These are phyloP conservation scores for Brachionus manjavacas DNA, from an alignment of 1,140 invertebrate species.

Conservation along the genomic window DNA sequence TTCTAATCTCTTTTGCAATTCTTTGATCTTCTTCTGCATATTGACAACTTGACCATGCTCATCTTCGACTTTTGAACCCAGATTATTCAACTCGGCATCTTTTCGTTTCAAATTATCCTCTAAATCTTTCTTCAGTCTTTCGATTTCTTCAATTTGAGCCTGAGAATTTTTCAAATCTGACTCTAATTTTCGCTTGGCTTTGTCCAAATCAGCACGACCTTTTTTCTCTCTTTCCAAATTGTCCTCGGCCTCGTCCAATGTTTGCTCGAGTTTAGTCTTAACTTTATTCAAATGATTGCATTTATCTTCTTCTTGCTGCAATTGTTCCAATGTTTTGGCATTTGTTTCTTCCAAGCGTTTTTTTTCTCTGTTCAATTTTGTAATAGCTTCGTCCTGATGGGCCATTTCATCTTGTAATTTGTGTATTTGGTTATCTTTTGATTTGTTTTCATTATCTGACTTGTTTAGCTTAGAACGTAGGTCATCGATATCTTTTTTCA, in stretches of 20 bases:
- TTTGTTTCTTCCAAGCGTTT: constrained; percentile 88
- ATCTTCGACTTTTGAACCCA: constrained; percentile 93
- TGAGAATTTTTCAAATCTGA: constrained; percentile 96
- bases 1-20: constrained; percentile 76
- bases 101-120: constrained; percentile 75
- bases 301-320: constrained; percentile 96
- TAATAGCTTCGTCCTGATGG: constrained; percentile 96
- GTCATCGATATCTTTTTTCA: constrained; percentile 95
- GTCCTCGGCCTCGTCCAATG: constrained; percentile 93
- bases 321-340: constrained; percentile 91
- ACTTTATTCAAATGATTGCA: constrained; percentile 98
- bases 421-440: constrained; percentile 97
- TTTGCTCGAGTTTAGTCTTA: constrained; percentile 94
- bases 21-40: constrained; percentile 96
- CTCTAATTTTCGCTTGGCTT: constrained; percentile 84
- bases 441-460: constrained; percentile 81
- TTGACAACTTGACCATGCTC: constrained; percentile 92
- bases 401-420: constrained; percentile 81
- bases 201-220: constrained; percentile 92
- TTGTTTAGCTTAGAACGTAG: constrained; percentile 84
- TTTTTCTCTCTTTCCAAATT: constrained; percentile 97
- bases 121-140: constrained; percentile 93
- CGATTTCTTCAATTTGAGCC: constrained; percentile 91
- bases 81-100: constrained; percentile 89
- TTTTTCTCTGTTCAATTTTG: constrained; percentile 99